phyloP scores from a whole-genome alignment of 2,888 invertebrate species.

The Tenodera sinensis region DNA sequence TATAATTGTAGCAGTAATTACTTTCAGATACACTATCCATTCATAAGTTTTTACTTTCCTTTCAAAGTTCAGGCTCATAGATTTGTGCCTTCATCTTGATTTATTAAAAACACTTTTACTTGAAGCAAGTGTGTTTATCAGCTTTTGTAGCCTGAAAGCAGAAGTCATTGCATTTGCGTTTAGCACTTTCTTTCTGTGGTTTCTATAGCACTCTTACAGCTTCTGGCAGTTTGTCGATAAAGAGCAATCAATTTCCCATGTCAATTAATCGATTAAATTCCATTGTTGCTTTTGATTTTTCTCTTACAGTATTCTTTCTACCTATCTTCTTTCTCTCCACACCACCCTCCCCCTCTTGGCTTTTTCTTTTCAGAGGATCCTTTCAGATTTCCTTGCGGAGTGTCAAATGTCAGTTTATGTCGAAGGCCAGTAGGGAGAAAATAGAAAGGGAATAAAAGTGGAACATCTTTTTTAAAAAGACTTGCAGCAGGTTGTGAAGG shows the following conservation, averaged over 20 bases:
- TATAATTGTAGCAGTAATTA: no score
- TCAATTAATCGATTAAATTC: conserved; percentile 22
- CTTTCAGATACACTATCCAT: no score
- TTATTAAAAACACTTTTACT: no score
- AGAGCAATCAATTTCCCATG: conserved; percentile 18
- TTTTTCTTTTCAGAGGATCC: not conserved
- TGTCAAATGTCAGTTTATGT: conserved; percentile 20
- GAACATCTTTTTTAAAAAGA: conserved; percentile 5
- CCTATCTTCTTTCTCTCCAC: not conserved
- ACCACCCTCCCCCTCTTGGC: not conserved
- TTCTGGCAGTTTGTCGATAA: conserved; percentile 7
- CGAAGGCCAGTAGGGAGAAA: conserved; percentile 2
- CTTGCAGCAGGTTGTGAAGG: not conserved
- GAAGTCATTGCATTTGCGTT: not conserved
- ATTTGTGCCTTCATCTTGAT: no score
- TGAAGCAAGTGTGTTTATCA: no score
- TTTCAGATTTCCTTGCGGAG: not conserved
- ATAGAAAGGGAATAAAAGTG: not conserved
- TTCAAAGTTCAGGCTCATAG: no score
- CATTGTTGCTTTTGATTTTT: conserved; percentile 15
- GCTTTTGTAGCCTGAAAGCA: no score
- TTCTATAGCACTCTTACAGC: not conserved
- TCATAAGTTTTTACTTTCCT: no score
- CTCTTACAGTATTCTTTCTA: not conserved
- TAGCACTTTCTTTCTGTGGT: not conserved